A percentile compares a stretch with the other conserved stretches of the same genome.
Conservation (phyloP, 2,113 vertebrate genomes). For the Paramormyrops kingsleyae region DNA sequence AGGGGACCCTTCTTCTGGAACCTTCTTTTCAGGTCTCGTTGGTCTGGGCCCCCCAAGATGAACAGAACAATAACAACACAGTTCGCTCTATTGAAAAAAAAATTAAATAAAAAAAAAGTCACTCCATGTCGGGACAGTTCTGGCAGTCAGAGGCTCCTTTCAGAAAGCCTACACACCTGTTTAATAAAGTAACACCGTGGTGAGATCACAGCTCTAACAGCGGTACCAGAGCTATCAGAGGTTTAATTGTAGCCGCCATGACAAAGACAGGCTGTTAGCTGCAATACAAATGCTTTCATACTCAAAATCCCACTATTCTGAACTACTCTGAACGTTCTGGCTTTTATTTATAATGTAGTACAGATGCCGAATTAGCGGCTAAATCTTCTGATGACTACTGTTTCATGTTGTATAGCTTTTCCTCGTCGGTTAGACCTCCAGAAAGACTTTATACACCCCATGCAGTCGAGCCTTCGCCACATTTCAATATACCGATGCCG, state of each 20-base stretch:
- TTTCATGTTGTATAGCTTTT: background rate
- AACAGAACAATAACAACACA: slow-evolving; percentile 31
- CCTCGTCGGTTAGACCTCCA: background rate
- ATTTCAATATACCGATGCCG: background rate
- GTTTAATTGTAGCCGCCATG: background rate
- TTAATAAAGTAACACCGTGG: background rate
- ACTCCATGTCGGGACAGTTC: slow-evolving; percentile 19
- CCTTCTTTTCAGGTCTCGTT: background rate
- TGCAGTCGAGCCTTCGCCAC: background rate
- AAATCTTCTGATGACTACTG: background rate
- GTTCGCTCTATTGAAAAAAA: background rate
- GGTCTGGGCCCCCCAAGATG: slow-evolving; percentile 21
- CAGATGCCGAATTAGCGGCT: background rate
- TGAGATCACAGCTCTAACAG: background rate
- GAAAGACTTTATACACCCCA: background rate
- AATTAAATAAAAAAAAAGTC: slow-evolving; percentile 5
- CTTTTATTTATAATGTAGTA: background rate
- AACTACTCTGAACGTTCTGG: background rate
- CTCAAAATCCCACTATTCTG: background rate
- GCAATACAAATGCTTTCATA: background rate
- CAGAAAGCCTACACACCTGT: slow-evolving; percentile 7
- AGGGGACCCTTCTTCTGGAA: slow-evolving; percentile 17
- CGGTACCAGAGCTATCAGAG: background rate
- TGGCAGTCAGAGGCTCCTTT: background rate
- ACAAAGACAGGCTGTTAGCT: background rate